A percentile compares a stretch with the other conserved stretches of the same genome.
Conservation (phyloP, 1,140 invertebrate species). For the Trichomalopsis sarcophagae region DNA sequence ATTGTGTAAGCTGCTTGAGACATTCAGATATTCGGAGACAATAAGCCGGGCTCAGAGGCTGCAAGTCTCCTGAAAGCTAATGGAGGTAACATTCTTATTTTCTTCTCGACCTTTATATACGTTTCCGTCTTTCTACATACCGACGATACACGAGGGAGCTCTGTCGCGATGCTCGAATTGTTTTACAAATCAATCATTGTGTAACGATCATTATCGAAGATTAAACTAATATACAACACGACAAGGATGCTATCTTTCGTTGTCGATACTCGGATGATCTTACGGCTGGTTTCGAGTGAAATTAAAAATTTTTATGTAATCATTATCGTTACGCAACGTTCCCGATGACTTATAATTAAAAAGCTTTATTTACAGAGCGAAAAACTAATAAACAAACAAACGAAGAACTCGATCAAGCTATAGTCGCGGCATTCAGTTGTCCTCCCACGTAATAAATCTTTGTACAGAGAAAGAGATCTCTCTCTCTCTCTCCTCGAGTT, state of each 20-base stretch:
- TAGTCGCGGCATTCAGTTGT: not conserved
- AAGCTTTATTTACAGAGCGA: constrained; percentile 17
- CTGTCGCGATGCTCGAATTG: not conserved
- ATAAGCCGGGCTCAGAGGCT: constrained; percentile 55
- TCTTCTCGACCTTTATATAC: not conserved
- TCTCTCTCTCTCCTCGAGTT: too few relatives aligned
- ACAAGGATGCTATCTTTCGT: not conserved
- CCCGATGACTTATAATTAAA: not conserved
- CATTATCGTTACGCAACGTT: too few relatives aligned
- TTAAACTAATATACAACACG: not conserved
- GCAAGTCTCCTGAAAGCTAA: constrained; percentile 45
- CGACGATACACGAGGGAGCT: not conserved
- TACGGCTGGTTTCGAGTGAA: too few relatives aligned
- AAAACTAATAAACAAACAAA: not conserved
- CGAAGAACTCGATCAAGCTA: too few relatives aligned
- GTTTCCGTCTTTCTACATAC: not conserved
- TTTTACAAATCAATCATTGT: too few relatives aligned
- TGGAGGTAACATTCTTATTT: not conserved
- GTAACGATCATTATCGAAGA: constrained; percentile 19
- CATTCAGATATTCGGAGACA: constrained; percentile 7
- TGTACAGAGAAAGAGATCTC: too few relatives aligned
- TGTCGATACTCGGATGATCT: not conserved
- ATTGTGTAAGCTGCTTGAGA: not conserved
- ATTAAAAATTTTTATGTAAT: too few relatives aligned
- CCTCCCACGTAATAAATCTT: not conserved